Evolutionary conservation across 2,797 vertebrate genomes (phyloP).

Genomic region (Lutjanus argentimaculatus): DNA sequence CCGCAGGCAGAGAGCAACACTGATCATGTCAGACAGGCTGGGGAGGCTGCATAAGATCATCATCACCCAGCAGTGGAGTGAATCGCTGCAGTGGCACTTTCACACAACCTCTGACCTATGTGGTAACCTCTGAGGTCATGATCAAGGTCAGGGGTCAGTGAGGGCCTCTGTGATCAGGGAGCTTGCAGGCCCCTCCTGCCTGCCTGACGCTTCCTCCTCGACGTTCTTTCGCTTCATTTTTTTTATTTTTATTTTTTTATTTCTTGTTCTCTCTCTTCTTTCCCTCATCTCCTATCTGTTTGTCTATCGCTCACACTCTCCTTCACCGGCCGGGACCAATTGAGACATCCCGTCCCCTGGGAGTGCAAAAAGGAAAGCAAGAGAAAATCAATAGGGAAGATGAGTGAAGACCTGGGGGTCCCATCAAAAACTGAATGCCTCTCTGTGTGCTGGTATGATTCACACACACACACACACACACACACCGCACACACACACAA

Average conservation of each 20-base stretch:
- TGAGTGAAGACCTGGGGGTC: slow-evolving; percentile 83
- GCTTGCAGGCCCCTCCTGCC: slow-evolving; percentile 52
- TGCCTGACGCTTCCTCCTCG: slow-evolving; percentile 23
- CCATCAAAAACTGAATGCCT: slow-evolving; percentile 74
- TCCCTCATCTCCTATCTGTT: slow-evolving; percentile 71
- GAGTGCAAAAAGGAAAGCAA: slow-evolving; percentile 77
- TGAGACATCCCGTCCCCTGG: slow-evolving; percentile 82
- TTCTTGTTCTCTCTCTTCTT: slow-evolving; percentile 5
- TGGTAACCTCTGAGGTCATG: slow-evolving; percentile 80
- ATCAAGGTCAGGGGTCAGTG: slow-evolving; percentile 85
- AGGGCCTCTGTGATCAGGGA: slow-evolving; percentile 76
- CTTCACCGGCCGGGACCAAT: slow-evolving; percentile 74
- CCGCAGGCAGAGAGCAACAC: slow-evolving; percentile 77
- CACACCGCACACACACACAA: slow-evolving; percentile 49
- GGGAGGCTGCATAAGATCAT: slow-evolving; percentile 85
- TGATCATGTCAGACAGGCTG: slow-evolving; percentile 83
- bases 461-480: slow-evolving; percentile 53
- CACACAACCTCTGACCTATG: slow-evolving; percentile 87
- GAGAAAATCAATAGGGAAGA: slow-evolving; percentile 84
- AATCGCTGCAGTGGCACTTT: slow-evolving; percentile 83
- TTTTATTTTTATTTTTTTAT: neutral
- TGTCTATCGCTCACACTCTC: slow-evolving; percentile 69
- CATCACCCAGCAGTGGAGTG: slow-evolving; percentile 82
- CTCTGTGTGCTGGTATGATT: slow-evolving; percentile 71
- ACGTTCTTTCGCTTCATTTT: slow-evolving; percentile 5